Percentiles rank a stretch among this genome's conserved stretches.
These are phyloP conservation scores for Carcinoscorpius rotundicauda DNA, from an alignment of 1,140 invertebrate genomes.

Conservation along the genomic window DNA sequence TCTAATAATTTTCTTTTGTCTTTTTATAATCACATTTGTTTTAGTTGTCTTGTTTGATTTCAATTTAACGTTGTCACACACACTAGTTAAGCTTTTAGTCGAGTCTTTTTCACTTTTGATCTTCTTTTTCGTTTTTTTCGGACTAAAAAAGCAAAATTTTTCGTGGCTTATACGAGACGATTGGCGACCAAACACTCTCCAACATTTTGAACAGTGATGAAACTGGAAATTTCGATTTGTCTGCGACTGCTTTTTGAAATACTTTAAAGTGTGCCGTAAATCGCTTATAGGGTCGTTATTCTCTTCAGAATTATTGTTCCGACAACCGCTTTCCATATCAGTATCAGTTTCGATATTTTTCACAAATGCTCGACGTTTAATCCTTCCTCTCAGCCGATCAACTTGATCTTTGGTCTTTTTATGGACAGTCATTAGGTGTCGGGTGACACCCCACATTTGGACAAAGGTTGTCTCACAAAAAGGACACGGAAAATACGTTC, in stretches of 20 bases:
- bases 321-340: neutral
- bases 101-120: neutral
- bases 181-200: constrained; percentile 20
- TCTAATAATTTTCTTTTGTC: too few species aligned
- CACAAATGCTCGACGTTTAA: constrained; percentile 22
- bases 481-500: constrained; percentile 31
- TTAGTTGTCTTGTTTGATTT: neutral
- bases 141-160: constrained; percentile 12
- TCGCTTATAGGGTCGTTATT: neutral
- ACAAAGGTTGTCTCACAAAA: constrained; percentile 31
- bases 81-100: neutral
- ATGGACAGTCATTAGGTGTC: constrained; percentile 31
- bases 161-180: constrained; percentile 20
- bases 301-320: neutral
- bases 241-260: neutral
- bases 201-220: constrained; percentile 21
- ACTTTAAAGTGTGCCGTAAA: neutral
- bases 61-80: neutral
- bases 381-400: constrained; percentile 26
- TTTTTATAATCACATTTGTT: neutral
- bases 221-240: neutral
- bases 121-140: neutral
- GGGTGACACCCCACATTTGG: constrained; percentile 30
- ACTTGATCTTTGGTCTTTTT: constrained; percentile 30
- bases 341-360: constrained; percentile 10